A percentile compares a stretch with the other conserved stretches of the same genome.
phyloP scores from a whole-genome alignment of 23 tunicate species.

The Ciona savignyi region DNA sequence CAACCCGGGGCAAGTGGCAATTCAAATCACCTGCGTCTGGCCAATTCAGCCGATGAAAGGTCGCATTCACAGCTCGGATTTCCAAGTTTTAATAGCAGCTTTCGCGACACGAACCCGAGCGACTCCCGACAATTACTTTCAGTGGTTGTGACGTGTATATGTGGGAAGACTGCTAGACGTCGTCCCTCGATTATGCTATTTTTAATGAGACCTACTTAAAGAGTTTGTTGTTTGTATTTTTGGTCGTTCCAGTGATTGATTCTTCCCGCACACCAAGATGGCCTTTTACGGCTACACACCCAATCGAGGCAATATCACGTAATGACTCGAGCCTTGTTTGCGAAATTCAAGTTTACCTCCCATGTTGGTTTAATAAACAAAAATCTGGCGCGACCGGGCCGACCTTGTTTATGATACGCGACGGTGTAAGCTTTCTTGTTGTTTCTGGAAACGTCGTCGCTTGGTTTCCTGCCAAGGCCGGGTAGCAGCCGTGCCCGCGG shows the following conservation, averaged over 20 bases:
- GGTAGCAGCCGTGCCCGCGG: not conserved
- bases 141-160: not conserved
- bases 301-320: too few relatives aligned
- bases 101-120: not conserved
- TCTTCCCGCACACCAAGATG: too few relatives aligned
- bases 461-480: slow-evolving; percentile 1
- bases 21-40: too few relatives aligned
- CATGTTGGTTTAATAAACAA: not conserved
- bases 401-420: not conserved
- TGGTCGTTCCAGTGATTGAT: too few relatives aligned
- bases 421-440: not conserved
- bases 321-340: too few relatives aligned
- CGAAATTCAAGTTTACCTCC: too few relatives aligned
- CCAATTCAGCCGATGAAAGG: too few relatives aligned
- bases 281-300: too few relatives aligned
- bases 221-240: too few relatives aligned
- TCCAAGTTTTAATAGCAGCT: not conserved
- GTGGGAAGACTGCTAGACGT: not conserved
- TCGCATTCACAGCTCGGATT: too few relatives aligned
- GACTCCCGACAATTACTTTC: not conserved
- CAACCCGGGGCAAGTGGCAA: too few relatives aligned
- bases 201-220: too few relatives aligned
- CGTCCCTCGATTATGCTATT: not conserved
- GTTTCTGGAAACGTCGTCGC: not conserved
- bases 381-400: not conserved